These are phyloP conservation scores for Abrostola triplasia DNA, from an alignment of 2,888 invertebrate genomes.

Conservation along the genomic window DNA sequence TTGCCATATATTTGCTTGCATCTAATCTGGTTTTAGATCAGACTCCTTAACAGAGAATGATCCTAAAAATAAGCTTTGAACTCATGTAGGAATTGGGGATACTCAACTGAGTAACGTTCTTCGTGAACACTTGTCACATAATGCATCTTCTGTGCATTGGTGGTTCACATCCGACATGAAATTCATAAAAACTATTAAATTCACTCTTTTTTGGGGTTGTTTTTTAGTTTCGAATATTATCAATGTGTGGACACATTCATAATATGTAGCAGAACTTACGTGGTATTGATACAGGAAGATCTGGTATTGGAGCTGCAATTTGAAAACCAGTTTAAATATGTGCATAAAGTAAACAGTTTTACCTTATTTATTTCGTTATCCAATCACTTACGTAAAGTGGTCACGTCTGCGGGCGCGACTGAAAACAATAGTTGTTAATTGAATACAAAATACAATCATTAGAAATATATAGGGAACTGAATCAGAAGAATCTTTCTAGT, in stretches of 20 bases:
- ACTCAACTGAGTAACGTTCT: conserved; percentile 49
- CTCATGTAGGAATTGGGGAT: conserved; percentile 23
- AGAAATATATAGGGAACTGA: too few species aligned
- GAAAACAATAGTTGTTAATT: conserved; percentile 12
- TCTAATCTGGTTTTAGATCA: too few species aligned
- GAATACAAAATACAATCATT: not conserved
- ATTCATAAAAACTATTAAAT: conserved; percentile 32
- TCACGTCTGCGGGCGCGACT: conserved; percentile 57
- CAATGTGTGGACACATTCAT: conserved; percentile 10
- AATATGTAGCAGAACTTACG: conserved; percentile 49
- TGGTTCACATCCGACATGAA: conserved; percentile 35
- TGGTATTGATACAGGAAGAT: conserved; percentile 50
- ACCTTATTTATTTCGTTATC: not conserved
- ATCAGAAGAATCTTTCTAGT: not conserved
- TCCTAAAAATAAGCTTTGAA: not conserved
- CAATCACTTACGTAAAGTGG: conserved; percentile 57
- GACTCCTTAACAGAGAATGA: too few species aligned
- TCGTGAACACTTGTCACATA: conserved; percentile 40
- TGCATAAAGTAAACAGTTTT: not conserved
- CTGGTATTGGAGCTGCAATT: conserved; percentile 58
- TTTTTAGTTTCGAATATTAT: conserved; percentile 1
- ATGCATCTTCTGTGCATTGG: conserved; percentile 34
- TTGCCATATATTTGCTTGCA: too few species aligned
- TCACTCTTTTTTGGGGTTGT: not conserved
- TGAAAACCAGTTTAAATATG: conserved; percentile 4